Conservation (phyloP, 2,113 vertebrate species). For the Sinosuthora webbiana region DNA sequence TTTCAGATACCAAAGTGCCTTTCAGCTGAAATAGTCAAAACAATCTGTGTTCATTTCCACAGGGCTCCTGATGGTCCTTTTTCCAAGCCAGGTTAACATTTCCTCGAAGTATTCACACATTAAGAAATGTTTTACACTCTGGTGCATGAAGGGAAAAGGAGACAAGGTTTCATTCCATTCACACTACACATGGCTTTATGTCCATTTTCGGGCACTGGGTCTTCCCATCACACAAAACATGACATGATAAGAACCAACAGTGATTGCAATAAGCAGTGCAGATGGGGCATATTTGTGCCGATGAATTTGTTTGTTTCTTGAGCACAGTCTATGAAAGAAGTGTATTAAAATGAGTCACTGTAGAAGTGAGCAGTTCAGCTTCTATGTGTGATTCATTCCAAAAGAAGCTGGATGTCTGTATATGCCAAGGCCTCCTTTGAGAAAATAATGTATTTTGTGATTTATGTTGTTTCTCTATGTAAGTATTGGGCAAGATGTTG, state of each 20-base stretch:
- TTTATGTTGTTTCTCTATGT: not conserved
- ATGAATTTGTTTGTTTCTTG: not conserved
- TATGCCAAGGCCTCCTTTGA: constrained; percentile 20
- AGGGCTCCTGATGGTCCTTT: not conserved
- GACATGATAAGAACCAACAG: not conserved
- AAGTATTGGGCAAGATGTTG: constrained; percentile 12
- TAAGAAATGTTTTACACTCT: not conserved
- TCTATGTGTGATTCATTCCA: constrained; percentile 36
- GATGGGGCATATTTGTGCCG: not conserved
- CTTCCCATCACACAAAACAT: not conserved
- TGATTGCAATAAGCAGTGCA: not conserved
- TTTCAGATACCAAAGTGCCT: not conserved
- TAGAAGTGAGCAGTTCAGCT: constrained; percentile 1
- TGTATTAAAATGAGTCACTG: constrained; percentile 17
- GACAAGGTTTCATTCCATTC: not conserved
- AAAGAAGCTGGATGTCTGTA: constrained; percentile 14
- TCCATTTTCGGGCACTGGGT: not conserved
- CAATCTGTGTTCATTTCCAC: not conserved
- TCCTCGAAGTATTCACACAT: not conserved
- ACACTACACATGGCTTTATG: not conserved
- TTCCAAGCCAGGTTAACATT: not conserved
- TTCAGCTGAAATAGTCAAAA: not conserved
- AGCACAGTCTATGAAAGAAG: not conserved
- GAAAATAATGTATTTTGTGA: constrained; percentile 40
- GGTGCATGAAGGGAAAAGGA: not conserved